Evolutionary conservation across 1,140 invertebrate genomes (phyloP), one percentile per base, ranked within the genome.

Genomic region (Mizuhopecten yessoensis): DNA sequence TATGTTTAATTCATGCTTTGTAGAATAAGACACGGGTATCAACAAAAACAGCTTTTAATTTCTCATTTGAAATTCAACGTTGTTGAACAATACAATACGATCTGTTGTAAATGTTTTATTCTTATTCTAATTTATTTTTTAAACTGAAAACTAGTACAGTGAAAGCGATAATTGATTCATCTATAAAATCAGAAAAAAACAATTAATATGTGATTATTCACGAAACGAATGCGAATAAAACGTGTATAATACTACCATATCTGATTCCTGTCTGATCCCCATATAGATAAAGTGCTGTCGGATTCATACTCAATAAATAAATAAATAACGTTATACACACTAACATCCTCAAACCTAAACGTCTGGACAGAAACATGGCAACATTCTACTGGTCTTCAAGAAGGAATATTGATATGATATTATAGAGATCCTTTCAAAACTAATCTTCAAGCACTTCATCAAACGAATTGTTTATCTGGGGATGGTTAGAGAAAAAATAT

Each of bases 261-360:
- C n/a, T n/a, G n/a, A n/a, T n/a, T n/a, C n/a, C n/a, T n/a, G 11
- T 17, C 36, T 13, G 36, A 39, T 39, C 13, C 57, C 15, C 57
- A 29, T n/a, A n/a, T 75, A 5, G 23, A 75, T 17, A 75, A 29
- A 75, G n/a, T 29, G 11, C 57, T 75, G 57, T 29, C n/a, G n/a
- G 3, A 75, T 17, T n/a, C 5, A 29, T 75, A 75, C 2, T 29
- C 15, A 75, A 75, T 75, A 75, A 75, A 75, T 75, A 75, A 75
- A 75, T 75, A 75, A 75, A 29, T 75, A 75, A n/a, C 23, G n/a
- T 75, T 75, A 75, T 75, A 75, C n/a, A 49, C n/a, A 57, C 3
- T 17, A 57, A 57, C 23, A 20, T 57, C 20, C 45, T 57, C 15
- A 57, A 57, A 57, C 45, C n/a, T 11, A 57, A 57, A 57, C 20